phyloP scores from a whole-genome alignment of 2,113 vertebrate genomes.

The Psettodes erumei region DNA sequence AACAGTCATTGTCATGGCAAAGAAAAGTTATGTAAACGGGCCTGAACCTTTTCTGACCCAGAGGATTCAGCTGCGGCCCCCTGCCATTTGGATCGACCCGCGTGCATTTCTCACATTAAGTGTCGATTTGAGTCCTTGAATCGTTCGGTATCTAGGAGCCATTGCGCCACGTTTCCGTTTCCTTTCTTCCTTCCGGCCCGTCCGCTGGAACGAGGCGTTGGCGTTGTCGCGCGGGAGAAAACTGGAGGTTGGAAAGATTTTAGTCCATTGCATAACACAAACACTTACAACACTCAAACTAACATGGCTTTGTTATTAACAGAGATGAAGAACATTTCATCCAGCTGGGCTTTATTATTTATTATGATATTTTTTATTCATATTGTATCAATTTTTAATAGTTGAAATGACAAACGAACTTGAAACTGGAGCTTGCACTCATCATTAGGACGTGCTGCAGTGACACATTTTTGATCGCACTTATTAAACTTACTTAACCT shows the following conservation, averaged over 20 bases:
- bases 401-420: not conserved
- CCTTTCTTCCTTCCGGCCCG: conserved; percentile 4
- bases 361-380: not conserved
- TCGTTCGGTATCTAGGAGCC: conserved; percentile 42
- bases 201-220: too few relatives aligned
- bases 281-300: not conserved
- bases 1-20: conserved; percentile 8
- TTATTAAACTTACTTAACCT: not conserved
- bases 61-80: conserved; percentile 38
- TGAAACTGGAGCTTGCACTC: not conserved
- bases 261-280: not conserved
- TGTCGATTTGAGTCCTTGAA: conserved; percentile 59
- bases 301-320: not conserved
- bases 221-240: conserved; percentile 12
- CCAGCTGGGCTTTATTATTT: not conserved
- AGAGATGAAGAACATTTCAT: not conserved
- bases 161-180: conserved; percentile 24
- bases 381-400: not conserved
- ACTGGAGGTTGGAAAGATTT: not conserved
- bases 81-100: conserved; percentile 50
- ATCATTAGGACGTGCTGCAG: not conserved
- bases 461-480: not conserved
- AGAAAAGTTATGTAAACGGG: conserved; percentile 18
- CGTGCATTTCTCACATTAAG: conserved; percentile 58
- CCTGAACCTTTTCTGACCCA: conserved; percentile 45